These are phyloP conservation scores for Poecile montanus DNA, from an alignment of 2,797 vertebrate species.

Conservation along the genomic window DNA sequence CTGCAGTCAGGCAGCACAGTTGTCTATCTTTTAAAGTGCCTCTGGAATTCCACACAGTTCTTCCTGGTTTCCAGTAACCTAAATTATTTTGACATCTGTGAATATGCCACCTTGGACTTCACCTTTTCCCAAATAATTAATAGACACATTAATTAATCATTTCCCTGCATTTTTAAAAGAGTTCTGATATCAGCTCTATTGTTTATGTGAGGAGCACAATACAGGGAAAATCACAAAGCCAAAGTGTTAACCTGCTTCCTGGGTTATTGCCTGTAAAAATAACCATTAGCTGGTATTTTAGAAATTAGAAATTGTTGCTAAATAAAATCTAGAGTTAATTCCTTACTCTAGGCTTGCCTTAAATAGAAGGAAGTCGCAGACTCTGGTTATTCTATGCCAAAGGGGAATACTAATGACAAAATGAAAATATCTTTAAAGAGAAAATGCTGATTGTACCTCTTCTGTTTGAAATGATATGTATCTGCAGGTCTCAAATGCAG, in stretches of 20 bases:
- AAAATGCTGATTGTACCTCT: neutral
- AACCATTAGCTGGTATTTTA: neutral
- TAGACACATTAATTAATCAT: slow-evolving; percentile 30
- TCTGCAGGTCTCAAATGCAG: neutral
- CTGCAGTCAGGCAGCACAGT: slow-evolving; percentile 24
- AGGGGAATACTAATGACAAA: neutral
- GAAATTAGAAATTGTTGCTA: neutral
- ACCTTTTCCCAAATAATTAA: slow-evolving; percentile 63
- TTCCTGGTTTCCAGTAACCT: slow-evolving; percentile 51
- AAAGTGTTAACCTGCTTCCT: neutral
- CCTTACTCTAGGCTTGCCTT: neutral
- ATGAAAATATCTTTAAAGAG: neutral
- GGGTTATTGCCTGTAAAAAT: neutral
- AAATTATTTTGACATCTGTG: slow-evolving; percentile 67
- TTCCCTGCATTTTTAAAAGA: slow-evolving; percentile 41
- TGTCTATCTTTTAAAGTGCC: slow-evolving; percentile 40
- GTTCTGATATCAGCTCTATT: slow-evolving; percentile 6
- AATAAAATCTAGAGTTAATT: neutral
- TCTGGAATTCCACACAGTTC: slow-evolving; percentile 50
- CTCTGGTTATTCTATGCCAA: neutral
- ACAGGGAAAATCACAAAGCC: neutral
- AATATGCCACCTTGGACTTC: slow-evolving; percentile 38
- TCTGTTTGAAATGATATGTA: neutral
- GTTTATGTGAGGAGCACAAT: neutral
- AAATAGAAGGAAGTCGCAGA: neutral